Base-by-base conservation (phyloP, 2,113 vertebrate genomes). In the Trinectes maculatus region DNA sequence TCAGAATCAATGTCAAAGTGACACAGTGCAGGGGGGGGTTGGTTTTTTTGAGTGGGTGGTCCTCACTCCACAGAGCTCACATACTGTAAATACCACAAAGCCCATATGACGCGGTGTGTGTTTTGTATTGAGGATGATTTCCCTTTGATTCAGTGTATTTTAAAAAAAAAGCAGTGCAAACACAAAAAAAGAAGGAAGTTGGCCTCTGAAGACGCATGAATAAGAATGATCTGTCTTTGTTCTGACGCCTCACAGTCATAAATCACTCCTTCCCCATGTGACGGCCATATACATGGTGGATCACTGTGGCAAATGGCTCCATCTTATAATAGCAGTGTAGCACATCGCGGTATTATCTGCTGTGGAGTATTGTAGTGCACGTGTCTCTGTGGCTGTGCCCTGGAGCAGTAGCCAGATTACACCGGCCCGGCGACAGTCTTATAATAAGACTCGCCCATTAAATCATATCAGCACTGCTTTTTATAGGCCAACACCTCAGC, bases 381-480 rank as follows among this genome's bases (percentile, higher is more conserved):
- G 82, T 87, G 85, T 89, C 83, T 89, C 71, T 74, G 82, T 49
- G n/a, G 72, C 75, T 62, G 79, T 88, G 89, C 87, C 92, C 89
- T 21, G 78, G 74, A 90, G 91, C 89, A 73, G 74, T 79, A 77
- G 85, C 87, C 84, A 88, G 90, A 91, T 91, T 90, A 90, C 82
- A 81, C 74, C 47, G 87, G 82, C 87, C 86, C 79, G 77, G 89
- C 85, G 81, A 91, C 89, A 88, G 88, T 87, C 87, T 91, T 91
- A 89, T 91, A 91, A 90, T 92, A 91, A 90, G 85, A 89, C 85
- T 83, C 70, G 84, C 80, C 87, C 87, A 89, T 93, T 89, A 92
- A 92, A 91, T 92, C 91, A 87, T 91, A 92, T 91, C 91, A 91
- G 89, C 80, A 68, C 85, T 85, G 86, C 89, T 91, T 93, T 91